Evolutionary conservation across 2,888 invertebrate genomes (phyloP).

Genomic region (Schizaphis graminum): DNA sequence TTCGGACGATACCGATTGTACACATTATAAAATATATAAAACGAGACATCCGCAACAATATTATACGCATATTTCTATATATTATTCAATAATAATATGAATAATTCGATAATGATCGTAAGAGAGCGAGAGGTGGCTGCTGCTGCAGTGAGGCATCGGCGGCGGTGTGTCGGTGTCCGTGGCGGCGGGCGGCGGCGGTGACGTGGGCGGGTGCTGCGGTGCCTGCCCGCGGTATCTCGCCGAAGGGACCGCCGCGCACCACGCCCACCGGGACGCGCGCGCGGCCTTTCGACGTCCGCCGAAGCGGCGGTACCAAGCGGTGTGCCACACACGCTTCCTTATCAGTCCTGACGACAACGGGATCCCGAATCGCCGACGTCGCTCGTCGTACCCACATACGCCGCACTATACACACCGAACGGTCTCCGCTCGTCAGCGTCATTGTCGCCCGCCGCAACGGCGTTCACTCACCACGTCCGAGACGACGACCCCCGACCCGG

Average conservation of each 20-base stretch:
- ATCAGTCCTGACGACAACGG: conserved; percentile 61
- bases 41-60: neutral
- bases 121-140: neutral
- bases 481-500: neutral
- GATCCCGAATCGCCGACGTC: conserved; percentile 37
- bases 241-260: conserved; percentile 47
- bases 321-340: conserved; percentile 35
- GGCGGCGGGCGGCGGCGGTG: neutral
- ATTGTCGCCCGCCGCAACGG: neutral
- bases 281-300: conserved; percentile 35
- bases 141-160: neutral
- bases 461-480: neutral
- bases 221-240: conserved; percentile 1
- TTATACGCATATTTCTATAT: neutral
- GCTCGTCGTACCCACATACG: neutral
- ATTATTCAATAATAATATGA: neutral
- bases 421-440: neutral
- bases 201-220: conserved; percentile 54
- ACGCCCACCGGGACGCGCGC: conserved; percentile 62
- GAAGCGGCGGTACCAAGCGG: conserved; percentile 8
- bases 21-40: neutral
- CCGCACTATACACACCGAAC: neutral
- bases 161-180: neutral
- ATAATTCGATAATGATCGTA: neutral
- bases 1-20: no score